A percentile compares a stretch with the other conserved stretches of the same genome.
These are phyloP conservation scores for Siniperca knerii DNA, from an alignment of 2,113 vertebrate genomes.

Conservation along the genomic window DNA sequence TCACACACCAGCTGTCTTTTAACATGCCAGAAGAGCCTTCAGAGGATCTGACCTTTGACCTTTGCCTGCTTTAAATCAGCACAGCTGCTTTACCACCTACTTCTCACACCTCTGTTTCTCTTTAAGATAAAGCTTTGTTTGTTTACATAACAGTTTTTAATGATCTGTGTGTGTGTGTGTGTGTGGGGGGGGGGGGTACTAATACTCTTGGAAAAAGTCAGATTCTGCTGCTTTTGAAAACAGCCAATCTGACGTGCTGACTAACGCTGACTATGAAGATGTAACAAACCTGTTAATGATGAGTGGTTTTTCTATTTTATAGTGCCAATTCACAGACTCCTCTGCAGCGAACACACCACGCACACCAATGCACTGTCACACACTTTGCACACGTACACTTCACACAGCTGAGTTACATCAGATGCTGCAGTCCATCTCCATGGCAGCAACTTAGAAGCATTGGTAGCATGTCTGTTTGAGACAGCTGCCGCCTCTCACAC, in stretches of 20 bases:
- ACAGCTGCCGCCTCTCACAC: slow-evolving; percentile 38
- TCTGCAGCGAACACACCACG: slow-evolving; percentile 26
- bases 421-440: slow-evolving; percentile 50
- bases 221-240: background rate
- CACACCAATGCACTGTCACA: slow-evolving; percentile 9
- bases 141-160: background rate
- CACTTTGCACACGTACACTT: slow-evolving; percentile 1
- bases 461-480: slow-evolving; percentile 52
- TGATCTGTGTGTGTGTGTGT: background rate
- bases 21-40: slow-evolving; percentile 13
- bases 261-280: slow-evolving; percentile 21
- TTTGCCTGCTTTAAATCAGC: background rate
- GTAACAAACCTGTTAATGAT: slow-evolving; percentile 43
- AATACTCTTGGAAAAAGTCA: background rate
- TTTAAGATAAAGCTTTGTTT: background rate
- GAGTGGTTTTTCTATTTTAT: slow-evolving; percentile 19
- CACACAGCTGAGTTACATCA: slow-evolving; percentile 49
- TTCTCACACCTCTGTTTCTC: background rate
- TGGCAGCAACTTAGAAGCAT: slow-evolving; percentile 47
- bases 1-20: slow-evolving; percentile 49
- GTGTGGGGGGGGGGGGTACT: too few species aligned
- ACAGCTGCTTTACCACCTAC: slow-evolving; percentile 34
- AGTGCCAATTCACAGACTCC: slow-evolving; percentile 54
- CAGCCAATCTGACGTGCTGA: slow-evolving; percentile 15
- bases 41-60: slow-evolving; percentile 51